phyloP scores from a whole-genome alignment of 2,797 vertebrate genomes.

The Microchirus variegatus region DNA sequence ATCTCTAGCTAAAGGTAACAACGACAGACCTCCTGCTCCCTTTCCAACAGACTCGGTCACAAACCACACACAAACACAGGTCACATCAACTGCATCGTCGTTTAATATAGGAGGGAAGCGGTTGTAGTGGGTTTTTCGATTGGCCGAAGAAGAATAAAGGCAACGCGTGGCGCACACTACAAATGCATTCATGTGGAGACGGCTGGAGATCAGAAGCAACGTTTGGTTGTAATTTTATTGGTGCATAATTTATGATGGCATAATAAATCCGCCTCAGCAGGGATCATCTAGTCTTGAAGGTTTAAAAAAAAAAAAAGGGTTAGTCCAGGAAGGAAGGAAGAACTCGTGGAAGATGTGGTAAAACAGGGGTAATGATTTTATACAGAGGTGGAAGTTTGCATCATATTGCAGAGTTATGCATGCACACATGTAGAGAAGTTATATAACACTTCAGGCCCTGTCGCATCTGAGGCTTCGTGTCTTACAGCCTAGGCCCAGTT shows the following conservation, averaged over 20 bases:
- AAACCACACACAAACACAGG: constrained; percentile 18
- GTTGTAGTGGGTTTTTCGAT: constrained; percentile 39
- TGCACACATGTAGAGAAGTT: constrained; percentile 37
- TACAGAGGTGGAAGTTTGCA: constrained; percentile 27
- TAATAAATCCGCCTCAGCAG: constrained; percentile 32
- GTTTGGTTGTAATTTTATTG: constrained; percentile 29
- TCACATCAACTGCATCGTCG: neutral
- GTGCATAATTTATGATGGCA: constrained; percentile 8
- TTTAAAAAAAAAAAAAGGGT: constrained; percentile 10
- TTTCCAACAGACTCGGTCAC: neutral
- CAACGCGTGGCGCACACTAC: constrained; percentile 25
- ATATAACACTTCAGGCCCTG: constrained; percentile 47
- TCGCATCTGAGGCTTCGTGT: constrained; percentile 34
- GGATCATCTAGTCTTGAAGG: constrained; percentile 18
- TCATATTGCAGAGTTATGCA: constrained; percentile 31
- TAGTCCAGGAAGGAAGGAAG: neutral
- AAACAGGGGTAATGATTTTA: constrained; percentile 5
- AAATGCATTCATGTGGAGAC: constrained; percentile 35
- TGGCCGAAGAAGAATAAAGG: constrained; percentile 62
- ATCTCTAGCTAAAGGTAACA: constrained; percentile 41
- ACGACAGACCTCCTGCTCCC: constrained; percentile 3
- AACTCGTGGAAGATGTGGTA: constrained; percentile 12
- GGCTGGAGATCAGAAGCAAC: constrained; percentile 29
- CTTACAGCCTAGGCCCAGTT: constrained; percentile 56
- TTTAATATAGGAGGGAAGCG: too few species aligned